phyloP scores from a whole-genome alignment of 2,113 vertebrate genomes.

The Albula goreensis region DNA sequence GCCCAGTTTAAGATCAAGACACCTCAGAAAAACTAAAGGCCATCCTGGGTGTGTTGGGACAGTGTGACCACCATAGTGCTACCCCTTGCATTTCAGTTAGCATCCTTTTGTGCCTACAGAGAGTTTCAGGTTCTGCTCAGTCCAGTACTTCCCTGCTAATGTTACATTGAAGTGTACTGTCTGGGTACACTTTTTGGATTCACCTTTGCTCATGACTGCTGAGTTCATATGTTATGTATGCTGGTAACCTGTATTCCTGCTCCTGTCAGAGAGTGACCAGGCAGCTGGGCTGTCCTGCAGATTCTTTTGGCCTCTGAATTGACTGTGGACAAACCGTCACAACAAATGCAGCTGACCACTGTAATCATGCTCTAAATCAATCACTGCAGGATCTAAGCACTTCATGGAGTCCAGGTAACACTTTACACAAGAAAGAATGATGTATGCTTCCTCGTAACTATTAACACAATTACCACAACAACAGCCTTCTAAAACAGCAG shows the following conservation, averaged over 20 bases:
- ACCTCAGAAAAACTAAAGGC: neutral
- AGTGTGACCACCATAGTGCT: neutral
- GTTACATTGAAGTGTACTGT: neutral
- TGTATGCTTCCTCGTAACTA: too few relatives aligned
- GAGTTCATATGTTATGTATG: neutral
- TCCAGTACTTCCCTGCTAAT: neutral
- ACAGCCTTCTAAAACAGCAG: neutral
- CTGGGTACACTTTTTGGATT: neutral
- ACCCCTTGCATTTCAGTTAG: neutral
- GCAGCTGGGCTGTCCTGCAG: neutral
- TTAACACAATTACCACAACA: neutral
- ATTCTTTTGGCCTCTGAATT: neutral
- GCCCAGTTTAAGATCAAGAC: conserved; percentile 59
- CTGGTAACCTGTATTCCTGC: neutral
- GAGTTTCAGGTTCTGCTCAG: neutral
- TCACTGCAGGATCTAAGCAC: neutral
- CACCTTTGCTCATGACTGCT: neutral
- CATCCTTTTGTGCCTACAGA: neutral
- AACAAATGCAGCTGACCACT: neutral
- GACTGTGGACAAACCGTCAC: neutral
- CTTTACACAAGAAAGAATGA: neutral
- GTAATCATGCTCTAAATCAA: neutral
- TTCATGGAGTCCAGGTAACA: neutral
- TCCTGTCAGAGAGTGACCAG: neutral
- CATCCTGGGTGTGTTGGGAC: neutral